These are phyloP conservation scores for Spialia ferax DNA, from an alignment of 2,888 invertebrate species.

Conservation along the genomic window DNA sequence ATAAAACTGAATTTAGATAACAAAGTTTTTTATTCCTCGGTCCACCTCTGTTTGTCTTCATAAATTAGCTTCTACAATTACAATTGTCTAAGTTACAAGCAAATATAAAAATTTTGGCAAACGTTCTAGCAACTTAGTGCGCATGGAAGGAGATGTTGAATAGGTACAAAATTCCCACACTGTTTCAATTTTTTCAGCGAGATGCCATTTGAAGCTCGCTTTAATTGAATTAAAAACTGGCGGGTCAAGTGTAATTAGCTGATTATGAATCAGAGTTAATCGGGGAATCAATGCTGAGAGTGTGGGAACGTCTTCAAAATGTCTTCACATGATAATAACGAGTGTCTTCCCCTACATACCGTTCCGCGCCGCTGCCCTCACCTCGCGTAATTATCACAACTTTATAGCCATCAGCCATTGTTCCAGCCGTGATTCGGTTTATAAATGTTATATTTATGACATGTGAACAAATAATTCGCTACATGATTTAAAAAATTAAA, in stretches of 20 bases:
- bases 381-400: slow-evolving; percentile 82
- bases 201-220: slow-evolving; percentile 55
- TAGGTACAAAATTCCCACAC: slow-evolving; percentile 56
- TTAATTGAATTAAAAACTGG: slow-evolving; percentile 67
- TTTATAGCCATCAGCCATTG: slow-evolving; percentile 79
- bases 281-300: slow-evolving; percentile 76
- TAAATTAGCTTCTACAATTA: background rate
- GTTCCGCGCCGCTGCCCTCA: slow-evolving; percentile 77
- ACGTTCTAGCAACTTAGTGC: slow-evolving; percentile 8
- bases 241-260: slow-evolving; percentile 79
- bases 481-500: slow-evolving; percentile 33
- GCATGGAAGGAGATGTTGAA: slow-evolving; percentile 40
- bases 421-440: slow-evolving; percentile 71
- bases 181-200: slow-evolving; percentile 53
- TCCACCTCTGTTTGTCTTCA: background rate
- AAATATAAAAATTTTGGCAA: background rate
- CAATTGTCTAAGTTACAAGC: background rate
- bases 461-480: slow-evolving; percentile 47
- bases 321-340: slow-evolving; percentile 84
- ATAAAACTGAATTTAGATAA: slow-evolving; percentile 78
- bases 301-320: slow-evolving; percentile 85
- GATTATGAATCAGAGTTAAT: slow-evolving; percentile 81
- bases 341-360: slow-evolving; percentile 75
- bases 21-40: slow-evolving; percentile 31
- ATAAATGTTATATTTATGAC: slow-evolving; percentile 68